Base-by-base conservation (phyloP, 2,888 invertebrate genomes). In the Cantharis rufa region DNA sequence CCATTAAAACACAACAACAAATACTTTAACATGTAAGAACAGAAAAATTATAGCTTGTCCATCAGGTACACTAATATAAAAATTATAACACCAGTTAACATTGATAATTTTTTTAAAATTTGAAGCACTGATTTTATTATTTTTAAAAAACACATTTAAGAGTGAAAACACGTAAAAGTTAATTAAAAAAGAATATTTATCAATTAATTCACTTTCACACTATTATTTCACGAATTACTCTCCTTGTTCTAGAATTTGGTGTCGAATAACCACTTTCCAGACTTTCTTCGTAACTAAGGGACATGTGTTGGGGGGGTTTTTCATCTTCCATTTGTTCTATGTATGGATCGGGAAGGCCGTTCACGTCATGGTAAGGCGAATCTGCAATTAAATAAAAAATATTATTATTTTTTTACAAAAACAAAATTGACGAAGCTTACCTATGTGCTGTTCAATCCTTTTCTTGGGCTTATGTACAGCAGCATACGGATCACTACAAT, bases 151-250 rank as follows among this genome's bases (percentile, higher is more conserved):
- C 68, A 73, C 69, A 69, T 66, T 18, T 15, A 64, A 61, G 27
- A 27, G n/a, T 64, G 63, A 66, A 9, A 63, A 66, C 62, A 70
- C 32, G 9, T 21, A 71, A 73, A 77, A 28, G 61, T 24, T 32
- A 70, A 66, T 16, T 28, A 28, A 28, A 64, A 28, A 71, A 18
- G 64, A 21, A 48, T 10, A n/a, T 13, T 48, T 48, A n/a, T 48
- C n/a, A n/a, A 48, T 48, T 70, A 7, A 62, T 63, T 77, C 61
- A 72, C 61, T 75, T 83, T 92, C 92, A 95, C 86, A 97, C 97
- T 89, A 97, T 97, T 89, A 97, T 97, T 90, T 97, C 97, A 84
- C 97, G 93, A 86, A 97, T 97, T 88, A 97, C 96, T 87, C 97
- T 92, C 83, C 97, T 93, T 86, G 95, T 95, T 87, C 97, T 93